Percentiles rank a stretch among this genome's conserved stretches.
Evolutionary conservation across 2,888 invertebrate species (phyloP).

Genomic region (Bedellia somnulentella): DNA sequence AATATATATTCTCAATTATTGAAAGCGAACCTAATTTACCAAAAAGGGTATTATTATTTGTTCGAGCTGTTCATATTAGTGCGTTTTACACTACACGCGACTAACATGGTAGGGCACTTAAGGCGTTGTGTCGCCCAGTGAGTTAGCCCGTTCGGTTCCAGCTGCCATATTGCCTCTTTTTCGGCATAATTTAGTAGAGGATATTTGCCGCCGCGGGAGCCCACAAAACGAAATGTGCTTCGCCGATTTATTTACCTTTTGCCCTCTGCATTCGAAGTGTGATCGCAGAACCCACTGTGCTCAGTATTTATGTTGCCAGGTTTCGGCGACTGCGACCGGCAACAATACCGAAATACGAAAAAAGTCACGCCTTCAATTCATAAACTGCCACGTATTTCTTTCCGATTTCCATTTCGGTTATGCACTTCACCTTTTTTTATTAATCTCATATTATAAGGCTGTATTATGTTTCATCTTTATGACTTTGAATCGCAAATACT

Average conservation of each 20-base stretch:
- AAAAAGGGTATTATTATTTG: too few relatives aligned
- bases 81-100: too few relatives aligned
- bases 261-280: slow-evolving; percentile 42
- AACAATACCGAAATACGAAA: slow-evolving; percentile 49
- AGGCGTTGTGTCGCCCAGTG: slow-evolving; percentile 42
- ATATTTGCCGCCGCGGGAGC: slow-evolving; percentile 35
- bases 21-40: too few relatives aligned
- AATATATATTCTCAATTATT: too few relatives aligned
- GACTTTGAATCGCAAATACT: too few relatives aligned
- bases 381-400: slow-evolving; percentile 36
- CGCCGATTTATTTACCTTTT: slow-evolving; percentile 31
- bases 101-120: slow-evolving; percentile 60
- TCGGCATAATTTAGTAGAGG: slow-evolving; percentile 47
- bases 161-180: slow-evolving; percentile 48
- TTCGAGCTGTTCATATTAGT: too few relatives aligned
- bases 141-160: slow-evolving; percentile 45
- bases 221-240: slow-evolving; percentile 36
- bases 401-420: slow-evolving; percentile 35
- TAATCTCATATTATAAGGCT: too few relatives aligned
- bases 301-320: slow-evolving; percentile 44
- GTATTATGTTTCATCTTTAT: too few relatives aligned
- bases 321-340: slow-evolving; percentile 29
- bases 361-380: slow-evolving; percentile 37
- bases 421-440: too few relatives aligned
- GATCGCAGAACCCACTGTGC: slow-evolving; percentile 38